Evolutionary conservation across 2,888 invertebrate species (phyloP), one percentile per base, ranked within the genome.

Genomic region (Campopleginae sp.): DNA sequence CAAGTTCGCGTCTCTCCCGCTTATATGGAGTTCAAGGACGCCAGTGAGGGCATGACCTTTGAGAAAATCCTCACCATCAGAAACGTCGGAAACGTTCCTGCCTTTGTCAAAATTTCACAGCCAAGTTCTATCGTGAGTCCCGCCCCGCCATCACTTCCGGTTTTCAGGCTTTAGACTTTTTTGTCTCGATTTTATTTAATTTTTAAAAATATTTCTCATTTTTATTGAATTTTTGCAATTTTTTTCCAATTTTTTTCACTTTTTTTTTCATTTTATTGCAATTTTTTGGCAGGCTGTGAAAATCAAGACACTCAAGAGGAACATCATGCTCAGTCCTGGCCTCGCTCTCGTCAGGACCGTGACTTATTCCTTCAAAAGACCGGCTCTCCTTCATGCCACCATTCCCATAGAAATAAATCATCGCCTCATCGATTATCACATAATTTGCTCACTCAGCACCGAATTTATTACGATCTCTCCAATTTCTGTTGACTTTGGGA

Each of bases 21-120:
- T 42, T 89, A 85, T n/a, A 92, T 94, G 87, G 86, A 91, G 63
- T 94, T 94, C 82, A 87, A 87, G n/a, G 92, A 94, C 86, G 94
- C 94, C 6, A 93, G 91, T 68, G 94, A 94, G 87, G 94, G 94
- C 7, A 92, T 94, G 70, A 86, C 82, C 1, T 94, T 92, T 83
- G 82, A 89, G 1, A 87, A 92, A 84, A 88, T 86, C 2, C 84
- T 94, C 27, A 91, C 86, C 0, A 91, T 94, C 14, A 92, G 91
- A 77, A 94, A 94, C 86, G 86, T 89, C 12, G 94, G 94, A 4
- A 89, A 88, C 12, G 90, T 89, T 33, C 85, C 90, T 0, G 93
- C 93, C 0, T 87, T 90, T 77, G 87, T 94, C 5, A 89, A 92
- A 86, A 91, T 94, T 19, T 83, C 90, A 17, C 85, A 91, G 14